Evolutionary conservation across 92 coral and sea anemone genomes (phyloP), one percentile per base, ranked within the genome.

Genomic region (Desmophyllum pertusum): DNA sequence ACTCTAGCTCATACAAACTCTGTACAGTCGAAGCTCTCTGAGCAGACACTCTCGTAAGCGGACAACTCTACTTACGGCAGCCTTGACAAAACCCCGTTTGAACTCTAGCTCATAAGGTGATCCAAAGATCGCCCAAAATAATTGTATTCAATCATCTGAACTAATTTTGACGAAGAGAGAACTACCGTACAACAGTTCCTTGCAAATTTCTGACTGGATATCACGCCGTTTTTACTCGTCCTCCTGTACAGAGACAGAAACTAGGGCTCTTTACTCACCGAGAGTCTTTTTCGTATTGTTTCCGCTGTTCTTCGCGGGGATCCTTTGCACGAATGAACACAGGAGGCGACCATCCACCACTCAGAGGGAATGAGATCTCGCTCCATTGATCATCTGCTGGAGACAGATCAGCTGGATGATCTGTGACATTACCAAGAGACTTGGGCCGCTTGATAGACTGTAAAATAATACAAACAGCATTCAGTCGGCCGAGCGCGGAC

Each of bases 341-440:
- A 21, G 98, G 98, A 3, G 98, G 98, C 27, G 98, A 91, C 95
- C 93, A 93, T 62, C 92, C 83, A 59, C 86, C 86, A 85, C 88
- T 78, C 64, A 76, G 63, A 13, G 95, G 95, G 75, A 93, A 83
- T 36, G 90, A 30, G n/a, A 94, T 84, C 70, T 94, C 98, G 67
- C 89, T 90, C 98, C 95, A 94, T 18, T 86, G 70, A n/a, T 85
- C 87, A 25, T 70, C 83, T 18, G 89, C 83, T n/a, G 84, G 73
- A 8, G 88, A 81, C n/a, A 84, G 86, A 21, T 90, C 76, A 3
- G 57, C 72, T n/a, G 87, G 25, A 18, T 74, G 85, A 6, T 91
- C 90, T 3, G 86, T 85, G 31, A 72, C 83, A 67, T 71, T 87
- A 17, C 81, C 87, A 0, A 90, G 89, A 2, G 98, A 92, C 86